Percentiles rank a stretch among this genome's conserved stretches.
phyloP scores from a whole-genome alignment of 2,888 invertebrate species.

The Atherix ibis region DNA sequence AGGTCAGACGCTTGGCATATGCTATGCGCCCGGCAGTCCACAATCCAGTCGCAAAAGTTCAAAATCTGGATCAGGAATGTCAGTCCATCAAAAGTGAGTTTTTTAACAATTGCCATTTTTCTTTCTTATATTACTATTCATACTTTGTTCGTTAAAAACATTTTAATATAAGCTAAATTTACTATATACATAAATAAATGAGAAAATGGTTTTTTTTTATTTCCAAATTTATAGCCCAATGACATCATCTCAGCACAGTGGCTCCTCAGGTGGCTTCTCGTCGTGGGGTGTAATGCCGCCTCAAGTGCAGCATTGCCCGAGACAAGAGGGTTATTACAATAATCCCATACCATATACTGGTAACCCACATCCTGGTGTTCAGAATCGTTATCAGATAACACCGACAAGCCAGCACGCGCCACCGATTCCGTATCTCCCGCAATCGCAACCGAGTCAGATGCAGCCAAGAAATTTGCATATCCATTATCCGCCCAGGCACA shows the following conservation, averaged over 20 bases:
- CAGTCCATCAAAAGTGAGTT: constrained; percentile 30
- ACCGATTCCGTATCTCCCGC: constrained; percentile 27
- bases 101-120: too few species aligned
- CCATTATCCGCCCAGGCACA: constrained; percentile 31
- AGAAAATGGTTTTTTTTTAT: neutral
- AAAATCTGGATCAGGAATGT: constrained; percentile 31
- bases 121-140: too few species aligned
- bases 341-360: constrained; percentile 25
- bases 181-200: neutral
- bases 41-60: constrained; percentile 31
- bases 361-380: constrained; percentile 17
- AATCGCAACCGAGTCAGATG: constrained; percentile 17
- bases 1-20: constrained; percentile 12
- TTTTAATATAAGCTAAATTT: neutral
- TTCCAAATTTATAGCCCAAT: constrained; percentile 23
- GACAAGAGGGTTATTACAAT: constrained; percentile 29
- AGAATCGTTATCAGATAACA: constrained; percentile 32
- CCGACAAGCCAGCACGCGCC: constrained; percentile 31
- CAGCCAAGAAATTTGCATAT: constrained; percentile 26
- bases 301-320: constrained; percentile 7
- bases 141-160: neutral
- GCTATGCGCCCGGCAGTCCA: constrained; percentile 30
- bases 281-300: constrained; percentile 30
- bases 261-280: constrained; percentile 32
- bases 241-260: constrained; percentile 32